Evolutionary conservation across 53 echinoderm and acorn worm genomes (phyloP).

Genomic region (Hippasteria phrygiana): DNA sequence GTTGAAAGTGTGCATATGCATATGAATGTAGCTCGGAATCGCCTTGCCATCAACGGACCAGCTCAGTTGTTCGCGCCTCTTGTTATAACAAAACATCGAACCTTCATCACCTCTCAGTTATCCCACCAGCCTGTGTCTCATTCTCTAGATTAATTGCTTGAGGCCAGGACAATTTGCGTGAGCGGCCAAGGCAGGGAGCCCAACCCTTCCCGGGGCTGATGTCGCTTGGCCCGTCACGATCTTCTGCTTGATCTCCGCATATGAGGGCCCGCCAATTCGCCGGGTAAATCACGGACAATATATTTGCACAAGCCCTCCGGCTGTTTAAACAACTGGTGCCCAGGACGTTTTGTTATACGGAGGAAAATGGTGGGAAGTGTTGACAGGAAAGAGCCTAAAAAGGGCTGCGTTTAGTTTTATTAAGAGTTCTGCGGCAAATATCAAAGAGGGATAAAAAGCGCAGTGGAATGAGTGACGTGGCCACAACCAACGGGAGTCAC

Average conservation of each 20-base stretch:
- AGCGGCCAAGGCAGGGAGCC: background rate
- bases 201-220: background rate
- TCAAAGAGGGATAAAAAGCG: background rate
- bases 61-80: background rate
- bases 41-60: no score
- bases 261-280: background rate
- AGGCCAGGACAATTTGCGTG: no score
- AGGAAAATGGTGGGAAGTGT: conserved; percentile 3
- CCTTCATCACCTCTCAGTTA: background rate
- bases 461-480: background rate
- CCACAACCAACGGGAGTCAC: background rate
- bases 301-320: conserved; percentile 14
- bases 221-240: background rate
- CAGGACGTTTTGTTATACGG: background rate
- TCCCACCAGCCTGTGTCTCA: background rate
- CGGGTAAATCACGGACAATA: conserved; percentile 23
- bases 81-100: background rate
- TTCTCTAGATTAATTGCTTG: background rate
- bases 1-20: background rate
- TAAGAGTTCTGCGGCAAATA: background rate
- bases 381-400: background rate
- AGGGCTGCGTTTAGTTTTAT: background rate
- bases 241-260: conserved; percentile 3
- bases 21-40: no score
- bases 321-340: background rate